A percentile compares a stretch with the other conserved stretches of the same genome.
Conservation (phyloP, 2,888 invertebrate species). For the Gandaritis pyraliata region DNA sequence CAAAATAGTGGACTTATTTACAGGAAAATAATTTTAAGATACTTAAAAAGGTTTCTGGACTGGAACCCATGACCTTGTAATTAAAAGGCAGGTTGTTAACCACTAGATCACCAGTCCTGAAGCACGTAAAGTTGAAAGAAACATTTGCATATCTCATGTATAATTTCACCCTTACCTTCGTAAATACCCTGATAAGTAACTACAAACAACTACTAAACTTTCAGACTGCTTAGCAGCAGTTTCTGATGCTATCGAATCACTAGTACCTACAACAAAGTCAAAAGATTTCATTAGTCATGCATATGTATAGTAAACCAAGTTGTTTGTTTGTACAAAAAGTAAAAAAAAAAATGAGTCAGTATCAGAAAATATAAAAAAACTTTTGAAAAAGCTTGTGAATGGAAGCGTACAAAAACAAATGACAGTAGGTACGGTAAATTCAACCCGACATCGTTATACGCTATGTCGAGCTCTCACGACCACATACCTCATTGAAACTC, state of each 20-base stretch:
- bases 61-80: neutral
- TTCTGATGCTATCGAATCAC: neutral
- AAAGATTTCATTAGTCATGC: no score
- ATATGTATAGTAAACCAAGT: no score
- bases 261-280: no score
- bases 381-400: no score
- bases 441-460: neutral
- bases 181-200: slow-evolving; percentile 16
- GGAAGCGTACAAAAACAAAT: no score
- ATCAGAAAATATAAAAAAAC: no score
- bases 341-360: no score
- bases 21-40: no score
- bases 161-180: slow-evolving; percentile 9
- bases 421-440: no score
- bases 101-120: neutral
- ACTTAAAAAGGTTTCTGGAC: no score
- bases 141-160: slow-evolving; percentile 5
- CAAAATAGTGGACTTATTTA: no score
- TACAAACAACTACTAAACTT: slow-evolving; percentile 25
- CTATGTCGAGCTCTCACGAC: slow-evolving; percentile 31
- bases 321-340: no score
- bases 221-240: neutral
- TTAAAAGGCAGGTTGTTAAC: neutral
- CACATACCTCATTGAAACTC: slow-evolving; percentile 52
- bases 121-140: slow-evolving; percentile 1